phyloP scores from a whole-genome alignment of 2,797 vertebrate species.

The Coluber constrictor region DNA sequence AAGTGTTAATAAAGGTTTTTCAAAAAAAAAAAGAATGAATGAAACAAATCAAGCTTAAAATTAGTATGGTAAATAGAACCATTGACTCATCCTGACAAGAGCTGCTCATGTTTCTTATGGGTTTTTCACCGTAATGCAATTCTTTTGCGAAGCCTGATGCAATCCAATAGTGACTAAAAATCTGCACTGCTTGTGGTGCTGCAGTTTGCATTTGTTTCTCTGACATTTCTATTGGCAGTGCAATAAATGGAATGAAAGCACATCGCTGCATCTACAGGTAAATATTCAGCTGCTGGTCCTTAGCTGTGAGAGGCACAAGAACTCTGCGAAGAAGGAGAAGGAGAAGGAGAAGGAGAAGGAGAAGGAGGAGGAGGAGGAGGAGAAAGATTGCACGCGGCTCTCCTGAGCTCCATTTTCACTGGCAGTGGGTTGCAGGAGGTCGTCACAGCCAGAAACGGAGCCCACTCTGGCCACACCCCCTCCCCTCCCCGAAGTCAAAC shows the following conservation, averaged over 20 bases:
- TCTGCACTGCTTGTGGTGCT: background rate
- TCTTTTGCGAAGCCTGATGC: background rate
- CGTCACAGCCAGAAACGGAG: no score
- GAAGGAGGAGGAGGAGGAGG: background rate
- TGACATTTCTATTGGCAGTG: background rate
- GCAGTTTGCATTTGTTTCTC: background rate
- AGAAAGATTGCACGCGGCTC: no score
- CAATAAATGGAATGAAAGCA: background rate
- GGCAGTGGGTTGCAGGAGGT: no score
- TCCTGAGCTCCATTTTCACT: no score
- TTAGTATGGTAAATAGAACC: background rate
- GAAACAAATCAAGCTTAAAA: background rate
- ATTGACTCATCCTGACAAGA: background rate
- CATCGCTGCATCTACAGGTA: background rate
- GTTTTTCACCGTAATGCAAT: background rate
- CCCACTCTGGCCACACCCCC: no score
- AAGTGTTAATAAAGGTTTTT: no score
- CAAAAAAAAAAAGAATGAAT: no score
- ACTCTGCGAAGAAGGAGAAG: background rate
- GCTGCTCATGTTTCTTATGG: background rate
- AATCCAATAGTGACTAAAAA: background rate
- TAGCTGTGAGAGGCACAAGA: background rate
- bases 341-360: background rate
- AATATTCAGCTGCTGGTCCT: background rate
- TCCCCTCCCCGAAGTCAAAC: no score